Percentiles rank a stretch among this genome's conserved stretches.
phyloP scores from a whole-genome alignment of 2,797 vertebrate genomes.

The Malurus leucopterus region DNA sequence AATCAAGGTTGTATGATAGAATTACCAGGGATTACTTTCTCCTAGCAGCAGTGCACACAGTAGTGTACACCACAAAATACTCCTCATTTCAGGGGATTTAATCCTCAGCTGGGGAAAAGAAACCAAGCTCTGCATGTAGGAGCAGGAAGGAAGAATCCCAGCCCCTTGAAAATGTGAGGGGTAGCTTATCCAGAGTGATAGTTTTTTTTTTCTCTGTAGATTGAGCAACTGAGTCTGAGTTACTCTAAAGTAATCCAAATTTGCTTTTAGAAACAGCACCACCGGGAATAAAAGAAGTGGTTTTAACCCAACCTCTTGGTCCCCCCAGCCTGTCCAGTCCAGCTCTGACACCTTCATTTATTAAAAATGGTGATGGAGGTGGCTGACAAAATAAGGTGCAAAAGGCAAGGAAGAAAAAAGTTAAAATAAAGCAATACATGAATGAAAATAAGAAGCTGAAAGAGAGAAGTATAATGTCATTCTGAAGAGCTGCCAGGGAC shows the following conservation, averaged over 20 bases:
- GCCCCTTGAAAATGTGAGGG: not conserved
- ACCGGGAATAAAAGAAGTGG: not conserved
- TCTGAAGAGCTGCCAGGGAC: not conserved
- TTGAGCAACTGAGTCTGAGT: not conserved
- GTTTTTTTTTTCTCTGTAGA: not conserved
- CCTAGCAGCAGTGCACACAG: not conserved
- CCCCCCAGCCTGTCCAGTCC: not conserved
- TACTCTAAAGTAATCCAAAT: not conserved
- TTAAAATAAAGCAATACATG: not conserved
- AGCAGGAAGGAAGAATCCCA: not conserved
- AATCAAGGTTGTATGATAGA: not conserved
- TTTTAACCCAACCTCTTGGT: not conserved
- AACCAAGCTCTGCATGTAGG: not conserved
- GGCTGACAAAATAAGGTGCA: not conserved
- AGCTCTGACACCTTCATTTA: not conserved
- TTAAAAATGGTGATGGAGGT: not conserved
- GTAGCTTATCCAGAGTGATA: not conserved
- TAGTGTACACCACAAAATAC: not conserved
- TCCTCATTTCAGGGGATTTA: not conserved
- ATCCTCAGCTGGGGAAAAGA: not conserved
- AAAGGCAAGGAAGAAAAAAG: not conserved
- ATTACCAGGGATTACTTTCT: not conserved
- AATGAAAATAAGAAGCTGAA: not conserved
- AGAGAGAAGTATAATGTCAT: not conserved
- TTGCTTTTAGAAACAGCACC: not conserved